phyloP scores from a whole-genome alignment of 2,113 vertebrate species.

The Eptatretus burgeri region DNA sequence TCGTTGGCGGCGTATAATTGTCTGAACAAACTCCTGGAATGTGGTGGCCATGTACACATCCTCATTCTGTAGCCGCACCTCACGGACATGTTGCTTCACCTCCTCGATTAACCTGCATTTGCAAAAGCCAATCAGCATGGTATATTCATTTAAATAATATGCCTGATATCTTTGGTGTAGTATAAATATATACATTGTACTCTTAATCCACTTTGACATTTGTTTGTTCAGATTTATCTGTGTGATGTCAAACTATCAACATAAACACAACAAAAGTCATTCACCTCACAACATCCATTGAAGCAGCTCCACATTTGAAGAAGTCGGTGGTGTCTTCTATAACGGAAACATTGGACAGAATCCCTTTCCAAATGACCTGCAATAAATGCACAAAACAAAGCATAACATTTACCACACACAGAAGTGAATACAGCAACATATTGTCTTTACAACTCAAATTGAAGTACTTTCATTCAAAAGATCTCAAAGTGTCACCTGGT shows the following conservation, averaged over 20 bases:
- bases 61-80: slow-evolving; percentile 30
- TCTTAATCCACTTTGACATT: too few relatives aligned
- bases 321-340: slow-evolving; percentile 37
- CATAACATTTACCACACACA: too few relatives aligned
- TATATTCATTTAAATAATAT: not conserved
- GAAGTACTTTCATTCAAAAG: too few relatives aligned
- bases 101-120: slow-evolving; percentile 28
- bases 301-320: slow-evolving; percentile 41
- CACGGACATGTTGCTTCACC: slow-evolving; percentile 26
- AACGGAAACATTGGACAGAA: slow-evolving; percentile 25
- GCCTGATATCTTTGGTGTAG: too few relatives aligned
- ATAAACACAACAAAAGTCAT: not conserved
- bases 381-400: not conserved
- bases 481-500: too few relatives aligned
- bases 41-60: slow-evolving; percentile 38
- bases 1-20: slow-evolving; percentile 24
- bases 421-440: too few relatives aligned
- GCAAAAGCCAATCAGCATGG: too few relatives aligned
- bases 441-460: too few relatives aligned
- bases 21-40: slow-evolving; percentile 32
- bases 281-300: slow-evolving; percentile 45
- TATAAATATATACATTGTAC: too few relatives aligned
- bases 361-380: slow-evolving; percentile 34
- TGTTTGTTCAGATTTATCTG: too few relatives aligned
- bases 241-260: slow-evolving; percentile 6